phyloP scores from a whole-genome alignment of 2,797 vertebrate genomes.

The Molothrus ater region DNA sequence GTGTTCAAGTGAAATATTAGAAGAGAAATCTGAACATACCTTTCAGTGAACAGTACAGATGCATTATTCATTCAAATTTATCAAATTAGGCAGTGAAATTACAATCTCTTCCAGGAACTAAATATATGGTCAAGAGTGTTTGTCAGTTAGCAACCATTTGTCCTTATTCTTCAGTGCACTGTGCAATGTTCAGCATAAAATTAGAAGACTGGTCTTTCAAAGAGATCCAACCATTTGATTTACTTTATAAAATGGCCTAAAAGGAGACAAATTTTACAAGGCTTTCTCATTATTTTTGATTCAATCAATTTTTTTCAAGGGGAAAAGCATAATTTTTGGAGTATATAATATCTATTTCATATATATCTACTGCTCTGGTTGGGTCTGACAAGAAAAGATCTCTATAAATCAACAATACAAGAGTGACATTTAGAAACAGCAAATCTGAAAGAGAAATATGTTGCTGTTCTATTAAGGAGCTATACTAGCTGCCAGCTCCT shows the following conservation, averaged over 20 bases:
- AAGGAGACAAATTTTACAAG: neutral
- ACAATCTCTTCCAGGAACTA: neutral
- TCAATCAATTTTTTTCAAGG: neutral
- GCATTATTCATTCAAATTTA: neutral
- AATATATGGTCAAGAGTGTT: neutral
- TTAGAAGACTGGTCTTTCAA: neutral
- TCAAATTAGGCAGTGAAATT: neutral
- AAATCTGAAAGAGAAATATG: constrained; percentile 47
- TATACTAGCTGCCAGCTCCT: constrained; percentile 15
- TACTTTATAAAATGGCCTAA: neutral
- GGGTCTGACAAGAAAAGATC: neutral
- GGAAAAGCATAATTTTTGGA: neutral
- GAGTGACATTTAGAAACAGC: constrained; percentile 49
- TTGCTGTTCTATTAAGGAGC: constrained; percentile 42
- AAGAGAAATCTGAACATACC: neutral
- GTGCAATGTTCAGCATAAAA: neutral
- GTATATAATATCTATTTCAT: neutral
- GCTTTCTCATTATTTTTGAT: neutral
- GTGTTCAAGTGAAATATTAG: neutral
- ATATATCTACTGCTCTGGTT: neutral
- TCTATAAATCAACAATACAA: constrained; percentile 37
- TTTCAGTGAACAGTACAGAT: neutral
- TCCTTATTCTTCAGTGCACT: neutral
- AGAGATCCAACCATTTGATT: constrained; percentile 1
- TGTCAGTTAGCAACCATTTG: neutral